Percentiles rank a stretch among this genome's conserved stretches.
phyloP scores from a whole-genome alignment of 2,888 invertebrate species.

The Eustalomyia histrio region DNA sequence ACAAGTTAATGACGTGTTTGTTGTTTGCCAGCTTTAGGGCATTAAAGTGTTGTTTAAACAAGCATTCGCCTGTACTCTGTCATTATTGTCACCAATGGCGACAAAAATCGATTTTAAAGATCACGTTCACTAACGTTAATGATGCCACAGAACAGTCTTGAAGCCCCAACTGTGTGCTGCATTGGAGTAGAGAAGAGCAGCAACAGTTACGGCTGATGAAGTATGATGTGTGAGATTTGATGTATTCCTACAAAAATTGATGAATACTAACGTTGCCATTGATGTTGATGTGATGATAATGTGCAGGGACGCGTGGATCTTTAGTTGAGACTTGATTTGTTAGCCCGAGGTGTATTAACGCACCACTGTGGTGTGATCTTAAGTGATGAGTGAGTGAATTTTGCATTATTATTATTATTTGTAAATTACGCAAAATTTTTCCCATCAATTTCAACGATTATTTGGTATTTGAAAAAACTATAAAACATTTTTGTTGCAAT shows the following conservation, averaged over 20 bases:
- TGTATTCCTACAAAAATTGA: conserved; percentile 10
- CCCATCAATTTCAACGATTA: conserved; percentile 45
- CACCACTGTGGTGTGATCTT: conserved; percentile 11
- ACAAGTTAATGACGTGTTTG: conserved; percentile 4
- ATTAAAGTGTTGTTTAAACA: conserved; percentile 70
- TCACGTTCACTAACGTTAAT: conserved; percentile 57
- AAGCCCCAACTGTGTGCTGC: background rate
- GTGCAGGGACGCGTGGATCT: conserved; percentile 49
- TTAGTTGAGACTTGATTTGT: conserved; percentile 1
- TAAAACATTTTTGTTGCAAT: background rate
- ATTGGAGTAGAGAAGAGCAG: background rate
- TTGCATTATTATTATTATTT: conserved; percentile 40
- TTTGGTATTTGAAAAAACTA: conserved; percentile 39
- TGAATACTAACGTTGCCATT: conserved; percentile 1
- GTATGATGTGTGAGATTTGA: conserved; percentile 48
- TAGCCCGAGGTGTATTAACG: conserved; percentile 35
- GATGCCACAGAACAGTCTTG: conserved; percentile 5
- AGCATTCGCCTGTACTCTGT: conserved; percentile 66
- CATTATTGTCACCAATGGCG: conserved; percentile 69
- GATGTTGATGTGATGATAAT: background rate
- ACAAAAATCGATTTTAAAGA: conserved; percentile 64
- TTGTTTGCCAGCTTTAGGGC: conserved; percentile 41
- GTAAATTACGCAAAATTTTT: conserved; percentile 37
- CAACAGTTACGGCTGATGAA: conserved; percentile 25
- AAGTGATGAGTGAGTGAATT: too few species aligned